A percentile compares a stretch with the other conserved stretches of the same genome.
phyloP scores from a whole-genome alignment of 2,113 vertebrate species.

The Rhinolophus ferrumequinum region DNA sequence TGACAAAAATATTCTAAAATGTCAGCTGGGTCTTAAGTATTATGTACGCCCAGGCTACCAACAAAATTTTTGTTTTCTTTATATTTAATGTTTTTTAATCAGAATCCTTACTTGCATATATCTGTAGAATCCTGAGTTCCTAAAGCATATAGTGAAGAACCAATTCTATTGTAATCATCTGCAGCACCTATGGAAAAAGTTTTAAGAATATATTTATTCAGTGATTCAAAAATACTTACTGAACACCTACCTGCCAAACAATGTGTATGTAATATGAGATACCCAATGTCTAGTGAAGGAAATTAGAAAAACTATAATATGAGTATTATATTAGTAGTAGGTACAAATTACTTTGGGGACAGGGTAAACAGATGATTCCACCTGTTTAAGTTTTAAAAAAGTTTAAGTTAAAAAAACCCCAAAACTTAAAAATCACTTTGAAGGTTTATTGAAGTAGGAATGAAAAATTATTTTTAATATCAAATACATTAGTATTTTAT shows the following conservation, averaged over 20 bases:
- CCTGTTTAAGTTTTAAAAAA: not conserved
- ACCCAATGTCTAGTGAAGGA: constrained; percentile 8
- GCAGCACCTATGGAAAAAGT: constrained; percentile 91
- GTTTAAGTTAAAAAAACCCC: not conserved
- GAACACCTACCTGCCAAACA: not conserved
- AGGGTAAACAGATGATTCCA: not conserved
- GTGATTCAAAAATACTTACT: constrained; percentile 29
- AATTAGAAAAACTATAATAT: not conserved
- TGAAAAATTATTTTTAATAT: not conserved
- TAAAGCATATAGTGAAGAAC: constrained; percentile 95
- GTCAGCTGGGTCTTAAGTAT: not conserved
- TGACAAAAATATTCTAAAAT: constrained; percentile 46
- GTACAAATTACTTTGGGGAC: not conserved
- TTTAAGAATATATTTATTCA: constrained; percentile 68
- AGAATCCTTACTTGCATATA: constrained; percentile 95
- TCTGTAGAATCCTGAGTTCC: constrained; percentile 98
- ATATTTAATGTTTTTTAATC: constrained; percentile 35
- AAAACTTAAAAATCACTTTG: not conserved
- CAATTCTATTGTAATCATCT: constrained; percentile 99
- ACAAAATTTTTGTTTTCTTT: constrained; percentile 19
- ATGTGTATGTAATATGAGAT: not conserved
- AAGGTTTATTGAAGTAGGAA: not conserved
- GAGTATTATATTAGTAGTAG: not conserved
- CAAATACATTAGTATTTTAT: not conserved
- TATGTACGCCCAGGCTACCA: not conserved